Base-by-base conservation (phyloP, 2,113 vertebrate species). In the Sphyrna mokarran region DNA sequence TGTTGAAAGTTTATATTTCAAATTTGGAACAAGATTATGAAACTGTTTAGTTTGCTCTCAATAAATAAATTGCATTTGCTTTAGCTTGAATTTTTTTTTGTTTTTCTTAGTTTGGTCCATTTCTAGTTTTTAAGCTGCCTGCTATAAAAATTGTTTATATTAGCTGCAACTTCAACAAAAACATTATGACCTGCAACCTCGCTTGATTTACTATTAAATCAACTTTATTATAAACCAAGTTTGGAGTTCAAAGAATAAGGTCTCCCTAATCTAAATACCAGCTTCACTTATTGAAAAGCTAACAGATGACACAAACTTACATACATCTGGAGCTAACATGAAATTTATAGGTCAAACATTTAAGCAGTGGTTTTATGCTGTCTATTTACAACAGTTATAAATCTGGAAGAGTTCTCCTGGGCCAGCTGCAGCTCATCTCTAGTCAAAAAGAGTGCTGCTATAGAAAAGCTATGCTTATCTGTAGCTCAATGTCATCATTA, bases 361-460 rank as follows among this genome's bases (percentile, higher is more conserved):
- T 43, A 70, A 72, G 40, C 94, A 93, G 89, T 33, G 18, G 61
- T 93, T 93, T 93, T 66, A 93, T 93, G 89, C 89, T 93, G 61
- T 93, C 89, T 93, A 93, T 66, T 93, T 68, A 66, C 89, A 93
- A 63, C 89, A 93, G 89, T 93, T 93, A 33, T 95, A 95, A 72
- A 95, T 95, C 69, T 95, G 68, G 93, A 70, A 70, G 68, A 72
- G 93, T 72, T 90, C 89, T 91, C 26, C 40, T 54, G 11, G n/a
- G 54, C 95, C 95, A 96, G 68, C 95, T 96, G 95, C 63, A 96
- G 85, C 89, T 96, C 69, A 70, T 95, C 94, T 95, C 37, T 43
- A 95, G 94, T 94, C 86, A 90, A 43, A 86, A 96, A 95, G 95
- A 95, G 95, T 95, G 89, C 96, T 95, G 96, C 91, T 63, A 91